phyloP scores from a whole-genome alignment of 2,888 invertebrate genomes.

The Drosophila stalkeri region DNA sequence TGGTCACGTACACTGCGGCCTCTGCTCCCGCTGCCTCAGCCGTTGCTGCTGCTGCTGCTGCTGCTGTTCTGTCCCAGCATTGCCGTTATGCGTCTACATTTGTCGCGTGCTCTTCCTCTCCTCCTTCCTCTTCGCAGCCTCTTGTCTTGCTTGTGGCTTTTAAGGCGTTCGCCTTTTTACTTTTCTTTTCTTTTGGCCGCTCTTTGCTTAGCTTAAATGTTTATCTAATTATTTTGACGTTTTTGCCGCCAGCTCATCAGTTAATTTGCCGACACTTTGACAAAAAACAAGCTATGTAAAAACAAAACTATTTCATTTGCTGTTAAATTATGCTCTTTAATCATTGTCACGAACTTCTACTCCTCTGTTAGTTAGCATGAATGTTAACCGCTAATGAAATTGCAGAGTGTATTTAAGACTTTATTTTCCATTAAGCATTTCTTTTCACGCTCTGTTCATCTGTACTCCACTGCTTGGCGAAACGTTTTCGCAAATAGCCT shows the following conservation, averaged over 20 bases:
- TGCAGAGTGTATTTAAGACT: background rate
- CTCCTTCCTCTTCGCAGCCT: slow-evolving; percentile 5
- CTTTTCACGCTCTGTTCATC: slow-evolving; percentile 10
- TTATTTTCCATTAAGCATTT: background rate
- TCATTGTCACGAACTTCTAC: slow-evolving; percentile 37
- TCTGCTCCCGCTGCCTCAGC: slow-evolving; percentile 18
- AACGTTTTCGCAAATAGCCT: slow-evolving; percentile 48
- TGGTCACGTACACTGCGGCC: slow-evolving; percentile 73
- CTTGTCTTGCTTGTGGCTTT: slow-evolving; percentile 22
- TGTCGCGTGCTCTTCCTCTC: slow-evolving; percentile 47
- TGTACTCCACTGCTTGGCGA: slow-evolving; percentile 19
- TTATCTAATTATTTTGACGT: slow-evolving; percentile 81
- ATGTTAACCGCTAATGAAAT: slow-evolving; percentile 8
- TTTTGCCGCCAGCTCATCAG: slow-evolving; percentile 45
- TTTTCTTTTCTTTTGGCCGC: slow-evolving; percentile 43
- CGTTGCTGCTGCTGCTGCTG: slow-evolving; percentile 6
- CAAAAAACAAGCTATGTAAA: slow-evolving; percentile 27
- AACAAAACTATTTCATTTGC: slow-evolving; percentile 56
- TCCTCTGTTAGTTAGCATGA: slow-evolving; percentile 11
- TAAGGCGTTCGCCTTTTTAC: slow-evolving; percentile 43
- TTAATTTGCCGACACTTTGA: slow-evolving; percentile 45
- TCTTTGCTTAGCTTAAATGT: slow-evolving; percentile 67
- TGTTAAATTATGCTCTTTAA: slow-evolving; percentile 23
- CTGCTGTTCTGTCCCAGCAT: slow-evolving; percentile 32
- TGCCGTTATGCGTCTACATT: slow-evolving; percentile 67